Evolutionary conservation across 2,113 vertebrate species (phyloP).

Genomic region (Larimichthys polyactis): DNA sequence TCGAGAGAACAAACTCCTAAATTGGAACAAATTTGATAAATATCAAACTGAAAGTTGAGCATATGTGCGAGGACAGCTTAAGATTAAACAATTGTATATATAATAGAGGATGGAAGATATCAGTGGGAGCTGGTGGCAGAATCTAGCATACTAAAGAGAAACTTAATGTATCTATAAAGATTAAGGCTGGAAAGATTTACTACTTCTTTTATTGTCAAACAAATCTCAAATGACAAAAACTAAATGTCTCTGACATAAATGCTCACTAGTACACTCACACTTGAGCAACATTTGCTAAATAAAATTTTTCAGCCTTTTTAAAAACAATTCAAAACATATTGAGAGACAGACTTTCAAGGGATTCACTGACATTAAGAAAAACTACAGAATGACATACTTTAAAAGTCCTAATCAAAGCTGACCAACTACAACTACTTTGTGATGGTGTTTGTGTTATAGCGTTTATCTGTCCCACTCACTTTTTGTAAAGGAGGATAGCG

Average conservation of each 20-base stretch:
- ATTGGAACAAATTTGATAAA: slow-evolving; percentile 55
- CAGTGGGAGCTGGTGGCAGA: slow-evolving; percentile 6
- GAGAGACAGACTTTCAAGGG: background rate
- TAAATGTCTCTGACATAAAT: background rate
- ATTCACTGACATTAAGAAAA: slow-evolving; percentile 11
- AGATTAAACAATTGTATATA: slow-evolving; percentile 23
- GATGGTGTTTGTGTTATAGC: slow-evolving; percentile 18
- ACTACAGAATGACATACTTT: too few relatives aligned
- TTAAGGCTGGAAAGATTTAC: background rate
- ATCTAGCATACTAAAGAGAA: background rate
- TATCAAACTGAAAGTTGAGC: slow-evolving; percentile 19
- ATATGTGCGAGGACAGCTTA: slow-evolving; percentile 6
- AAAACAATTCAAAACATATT: too few relatives aligned
- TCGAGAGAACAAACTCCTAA: slow-evolving; percentile 47
- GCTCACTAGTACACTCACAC: background rate
- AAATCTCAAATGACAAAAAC: background rate
- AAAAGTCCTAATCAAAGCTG: slow-evolving; percentile 28
- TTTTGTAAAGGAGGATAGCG: slow-evolving; percentile 98
- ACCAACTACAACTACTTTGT: background rate
- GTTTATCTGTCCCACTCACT: slow-evolving; percentile 85
- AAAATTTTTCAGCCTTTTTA: too few relatives aligned
- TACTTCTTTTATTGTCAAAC: background rate
- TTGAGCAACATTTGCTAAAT: background rate
- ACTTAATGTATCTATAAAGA: background rate
- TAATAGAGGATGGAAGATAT: background rate